Conservation (phyloP, 2,888 invertebrate species). For the Lepidochrysops patricia region DNA sequence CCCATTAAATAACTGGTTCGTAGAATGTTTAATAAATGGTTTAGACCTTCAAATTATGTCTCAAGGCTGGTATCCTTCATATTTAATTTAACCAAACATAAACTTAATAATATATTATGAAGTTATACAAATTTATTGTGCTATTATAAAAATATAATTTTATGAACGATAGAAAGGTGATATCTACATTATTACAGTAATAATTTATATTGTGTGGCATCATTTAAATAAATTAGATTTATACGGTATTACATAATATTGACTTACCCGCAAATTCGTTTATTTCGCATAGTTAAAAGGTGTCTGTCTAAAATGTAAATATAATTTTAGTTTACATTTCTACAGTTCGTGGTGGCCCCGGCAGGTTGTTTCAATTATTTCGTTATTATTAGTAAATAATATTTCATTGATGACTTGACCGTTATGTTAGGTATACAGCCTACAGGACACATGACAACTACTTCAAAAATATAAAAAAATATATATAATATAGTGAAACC, state of each 20-base stretch:
- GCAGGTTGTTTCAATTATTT: no score
- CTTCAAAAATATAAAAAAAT: no score
- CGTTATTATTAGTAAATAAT: no score
- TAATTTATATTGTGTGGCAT: not conserved
- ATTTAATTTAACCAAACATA: not conserved
- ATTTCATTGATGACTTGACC: no score
- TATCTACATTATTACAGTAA: slow-evolving; percentile 1
- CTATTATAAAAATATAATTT: not conserved
- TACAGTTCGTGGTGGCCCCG: no score
- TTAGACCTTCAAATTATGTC: slow-evolving; percentile 4
- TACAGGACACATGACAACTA: no score
- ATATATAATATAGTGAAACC: no score
- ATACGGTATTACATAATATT: not conserved
- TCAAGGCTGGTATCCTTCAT: not conserved
- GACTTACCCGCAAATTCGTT: not conserved
- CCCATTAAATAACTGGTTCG: not conserved
- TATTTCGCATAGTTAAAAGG: no score
- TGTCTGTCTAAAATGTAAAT: no score
- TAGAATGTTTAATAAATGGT: not conserved
- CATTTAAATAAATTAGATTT: not conserved
- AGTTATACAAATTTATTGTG: not conserved
- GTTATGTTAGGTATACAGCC: no score
- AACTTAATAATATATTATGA: slow-evolving; percentile 2
- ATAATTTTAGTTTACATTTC: no score
- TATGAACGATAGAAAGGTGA: slow-evolving; percentile 3